A percentile compares a stretch with the other conserved stretches of the same genome.
phyloP scores from a whole-genome alignment of 2,113 vertebrate genomes.

The Picathartes gymnocephalus region DNA sequence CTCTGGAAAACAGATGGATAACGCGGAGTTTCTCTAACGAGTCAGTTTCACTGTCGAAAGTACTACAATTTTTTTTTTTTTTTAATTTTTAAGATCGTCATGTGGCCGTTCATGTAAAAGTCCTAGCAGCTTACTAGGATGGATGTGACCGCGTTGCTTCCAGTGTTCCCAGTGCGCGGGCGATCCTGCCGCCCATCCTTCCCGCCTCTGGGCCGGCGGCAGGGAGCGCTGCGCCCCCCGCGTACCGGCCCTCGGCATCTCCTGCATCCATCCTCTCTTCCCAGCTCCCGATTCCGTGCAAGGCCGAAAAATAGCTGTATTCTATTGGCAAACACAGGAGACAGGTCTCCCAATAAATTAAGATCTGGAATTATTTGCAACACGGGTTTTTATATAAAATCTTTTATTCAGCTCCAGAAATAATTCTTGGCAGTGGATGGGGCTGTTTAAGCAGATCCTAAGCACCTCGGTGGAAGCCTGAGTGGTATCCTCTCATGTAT shows the following conservation, averaged over 20 bases:
- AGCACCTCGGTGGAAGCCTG: neutral
- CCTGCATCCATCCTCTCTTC: accelerated
- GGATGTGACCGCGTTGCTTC: neutral
- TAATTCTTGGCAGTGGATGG: neutral
- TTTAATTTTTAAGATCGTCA: neutral
- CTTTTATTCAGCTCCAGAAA: neutral
- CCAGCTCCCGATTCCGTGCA: accelerated
- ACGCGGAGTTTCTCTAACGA: neutral
- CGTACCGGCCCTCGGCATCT: accelerated
- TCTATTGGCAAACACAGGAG: accelerated
- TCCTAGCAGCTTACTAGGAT: neutral
- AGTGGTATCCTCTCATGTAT: neutral
- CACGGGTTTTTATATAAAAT: neutral
- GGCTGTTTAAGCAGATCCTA: neutral
- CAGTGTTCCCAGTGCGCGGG: neutral
- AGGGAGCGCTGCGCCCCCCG: neutral
- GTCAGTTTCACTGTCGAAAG: neutral
- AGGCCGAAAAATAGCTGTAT: neutral
- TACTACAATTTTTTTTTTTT: neutral
- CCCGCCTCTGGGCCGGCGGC: neutral
- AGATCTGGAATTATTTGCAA: neutral
- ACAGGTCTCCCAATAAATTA: neutral
- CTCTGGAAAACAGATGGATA: neutral
- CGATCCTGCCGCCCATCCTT: neutral
- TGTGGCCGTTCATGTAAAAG: neutral